A percentile compares a stretch with the other conserved stretches of the same genome.
These are phyloP conservation scores for Tretioscincus oriximinensis DNA, from an alignment of 2,113 vertebrate species.

Conservation along the genomic window DNA sequence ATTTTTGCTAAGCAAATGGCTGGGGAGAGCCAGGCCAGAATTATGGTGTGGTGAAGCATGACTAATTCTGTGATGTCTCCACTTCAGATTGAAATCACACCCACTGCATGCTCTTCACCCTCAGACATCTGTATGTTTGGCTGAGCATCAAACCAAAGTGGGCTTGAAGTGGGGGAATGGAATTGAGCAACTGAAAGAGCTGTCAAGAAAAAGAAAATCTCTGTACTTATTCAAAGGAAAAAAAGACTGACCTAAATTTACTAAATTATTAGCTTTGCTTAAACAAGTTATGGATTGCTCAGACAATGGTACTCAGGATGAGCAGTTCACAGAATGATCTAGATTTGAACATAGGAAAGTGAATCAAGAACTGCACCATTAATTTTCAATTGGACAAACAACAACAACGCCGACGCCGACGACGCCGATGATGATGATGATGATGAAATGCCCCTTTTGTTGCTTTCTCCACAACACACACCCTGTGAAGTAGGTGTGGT, in stretches of 20 bases:
- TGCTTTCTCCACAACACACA: no score
- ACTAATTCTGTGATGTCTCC: background rate
- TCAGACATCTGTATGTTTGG: slow-evolving; percentile 40
- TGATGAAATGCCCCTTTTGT: no score
- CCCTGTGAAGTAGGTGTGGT: no score
- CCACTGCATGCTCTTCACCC: background rate
- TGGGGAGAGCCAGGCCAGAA: background rate
- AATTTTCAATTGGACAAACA: background rate
- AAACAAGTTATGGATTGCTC: background rate
- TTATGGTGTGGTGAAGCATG: background rate
- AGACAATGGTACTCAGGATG: background rate
- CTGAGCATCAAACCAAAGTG: slow-evolving; percentile 42
- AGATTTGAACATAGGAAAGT: background rate
- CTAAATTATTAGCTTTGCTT: background rate
- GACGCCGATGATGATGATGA: no score
- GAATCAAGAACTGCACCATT: background rate
- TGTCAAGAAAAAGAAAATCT: background rate
- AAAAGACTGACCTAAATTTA: background rate
- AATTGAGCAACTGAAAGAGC: slow-evolving; percentile 29
- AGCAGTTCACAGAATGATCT: background rate
- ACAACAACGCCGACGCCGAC: no score
- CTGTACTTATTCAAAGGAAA: background rate
- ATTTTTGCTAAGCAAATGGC: background rate
- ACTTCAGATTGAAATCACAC: background rate
- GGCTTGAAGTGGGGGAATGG: slow-evolving; percentile 20